Conservation (phyloP, 2,113 vertebrate genomes). For the Mystacornis crossleyi region DNA sequence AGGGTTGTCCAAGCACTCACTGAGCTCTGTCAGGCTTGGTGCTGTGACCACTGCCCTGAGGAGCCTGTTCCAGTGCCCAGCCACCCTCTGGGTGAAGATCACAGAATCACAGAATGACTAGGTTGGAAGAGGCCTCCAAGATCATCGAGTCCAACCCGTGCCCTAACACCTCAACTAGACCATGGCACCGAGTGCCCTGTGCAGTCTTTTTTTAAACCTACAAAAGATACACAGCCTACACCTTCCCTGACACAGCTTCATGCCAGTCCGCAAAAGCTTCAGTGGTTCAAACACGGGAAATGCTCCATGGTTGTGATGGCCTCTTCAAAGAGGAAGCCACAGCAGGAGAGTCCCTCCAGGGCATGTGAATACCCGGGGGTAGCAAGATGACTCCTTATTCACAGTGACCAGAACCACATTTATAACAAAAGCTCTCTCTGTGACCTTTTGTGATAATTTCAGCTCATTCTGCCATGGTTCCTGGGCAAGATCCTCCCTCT, state of each 20-base stretch:
- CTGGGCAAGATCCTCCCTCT: background rate
- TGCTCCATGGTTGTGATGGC: fast-evolving
- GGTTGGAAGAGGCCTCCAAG: too few relatives aligned
- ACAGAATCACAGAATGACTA: too few relatives aligned
- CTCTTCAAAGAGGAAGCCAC: background rate
- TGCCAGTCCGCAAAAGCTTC: fast-evolving
- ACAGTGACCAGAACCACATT: background rate
- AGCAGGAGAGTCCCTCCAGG: background rate
- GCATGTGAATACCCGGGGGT: background rate
- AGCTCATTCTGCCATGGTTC: background rate
- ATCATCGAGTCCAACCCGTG: too few relatives aligned
- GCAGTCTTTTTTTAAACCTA: too few relatives aligned
- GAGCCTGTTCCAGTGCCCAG: background rate
- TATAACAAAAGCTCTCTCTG: background rate
- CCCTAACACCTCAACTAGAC: too few relatives aligned
- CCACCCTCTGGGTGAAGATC: background rate
- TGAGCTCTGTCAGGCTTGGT: background rate
- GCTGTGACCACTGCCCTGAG: background rate
- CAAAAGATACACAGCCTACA: background rate
- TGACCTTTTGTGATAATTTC: background rate
- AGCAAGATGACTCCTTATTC: background rate
- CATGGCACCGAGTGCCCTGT: too few relatives aligned
- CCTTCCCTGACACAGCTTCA: background rate
- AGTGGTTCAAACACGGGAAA: background rate
- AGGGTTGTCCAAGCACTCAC: background rate